Evolutionary conservation across 2,113 vertebrate species (phyloP).

Genomic region (Tauraco erythrolophus): DNA sequence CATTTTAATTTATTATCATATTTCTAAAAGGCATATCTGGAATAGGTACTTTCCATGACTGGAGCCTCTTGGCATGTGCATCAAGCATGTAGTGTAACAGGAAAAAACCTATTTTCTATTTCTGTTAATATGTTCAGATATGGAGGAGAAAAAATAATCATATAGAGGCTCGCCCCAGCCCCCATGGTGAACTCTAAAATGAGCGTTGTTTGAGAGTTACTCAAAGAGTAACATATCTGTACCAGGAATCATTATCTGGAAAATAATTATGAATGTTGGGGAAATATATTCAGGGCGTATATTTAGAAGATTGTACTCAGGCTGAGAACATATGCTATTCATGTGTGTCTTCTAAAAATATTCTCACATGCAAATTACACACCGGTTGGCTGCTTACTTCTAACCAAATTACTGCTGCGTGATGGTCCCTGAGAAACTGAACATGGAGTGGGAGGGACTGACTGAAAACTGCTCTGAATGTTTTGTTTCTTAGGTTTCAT

Average conservation of each 20-base stretch:
- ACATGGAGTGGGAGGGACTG: not conserved
- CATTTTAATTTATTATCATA: not conserved
- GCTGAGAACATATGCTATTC: constrained; percentile 20
- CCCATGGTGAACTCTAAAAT: not conserved
- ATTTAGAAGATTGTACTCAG: not conserved
- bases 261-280: not conserved
- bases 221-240: not conserved
- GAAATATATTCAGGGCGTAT: not conserved
- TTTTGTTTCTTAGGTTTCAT: not conserved
- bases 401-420: not conserved
- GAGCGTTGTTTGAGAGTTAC: not conserved
- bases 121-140: not conserved
- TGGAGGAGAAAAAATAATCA: not conserved
- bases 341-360: constrained; percentile 56
- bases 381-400: not conserved
- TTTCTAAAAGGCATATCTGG: not conserved
- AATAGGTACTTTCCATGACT: not conserved
- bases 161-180: not conserved
- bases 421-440: not conserved
- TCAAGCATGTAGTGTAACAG: not conserved
- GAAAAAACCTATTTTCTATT: not conserved
- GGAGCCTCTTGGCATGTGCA: not conserved
- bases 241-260: not conserved
- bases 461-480: not conserved
- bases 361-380: constrained; percentile 38